These are phyloP conservation scores for Sciaenops ocellatus DNA, from an alignment of 2,797 vertebrate genomes.

Conservation along the genomic window DNA sequence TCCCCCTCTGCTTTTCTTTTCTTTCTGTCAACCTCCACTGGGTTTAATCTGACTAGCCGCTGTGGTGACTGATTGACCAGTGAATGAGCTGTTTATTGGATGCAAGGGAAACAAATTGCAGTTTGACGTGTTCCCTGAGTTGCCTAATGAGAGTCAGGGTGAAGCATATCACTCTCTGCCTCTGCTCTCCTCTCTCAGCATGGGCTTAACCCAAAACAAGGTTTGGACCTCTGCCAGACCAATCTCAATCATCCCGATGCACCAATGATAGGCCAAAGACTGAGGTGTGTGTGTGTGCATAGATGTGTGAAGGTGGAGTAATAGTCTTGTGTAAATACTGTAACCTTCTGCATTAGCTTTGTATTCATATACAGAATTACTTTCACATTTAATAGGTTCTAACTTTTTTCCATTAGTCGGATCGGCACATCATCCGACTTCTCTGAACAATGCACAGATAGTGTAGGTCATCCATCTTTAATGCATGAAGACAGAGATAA, in stretches of 20 bases:
- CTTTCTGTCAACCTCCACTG: constrained; percentile 77
- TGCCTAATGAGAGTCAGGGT: constrained; percentile 86
- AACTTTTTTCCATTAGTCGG: background rate
- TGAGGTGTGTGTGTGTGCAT: constrained; percentile 6
- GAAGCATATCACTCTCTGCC: constrained; percentile 81
- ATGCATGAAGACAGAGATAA: background rate
- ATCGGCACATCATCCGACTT: background rate
- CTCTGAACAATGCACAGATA: background rate
- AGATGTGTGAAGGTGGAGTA: constrained; percentile 27
- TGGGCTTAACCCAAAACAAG: constrained; percentile 79
- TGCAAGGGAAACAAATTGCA: constrained; percentile 89
- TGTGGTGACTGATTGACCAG: constrained; percentile 88
- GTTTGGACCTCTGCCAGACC: constrained; percentile 84
- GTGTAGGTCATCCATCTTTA: background rate
- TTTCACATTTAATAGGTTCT: constrained; percentile 10
- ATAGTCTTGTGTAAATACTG: constrained; percentile 26
- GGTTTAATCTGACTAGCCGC: constrained; percentile 85
- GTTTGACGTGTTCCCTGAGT: constrained; percentile 85
- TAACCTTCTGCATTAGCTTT: constrained; percentile 18
- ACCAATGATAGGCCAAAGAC: constrained; percentile 24
- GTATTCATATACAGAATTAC: background rate
- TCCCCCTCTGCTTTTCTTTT: constrained; percentile 62
- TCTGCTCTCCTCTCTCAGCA: constrained; percentile 75
- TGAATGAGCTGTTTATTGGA: constrained; percentile 90
- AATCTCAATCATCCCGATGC: constrained; percentile 79